Conservation (phyloP, 2,113 vertebrate species). For the Gambusia holbrooki region DNA sequence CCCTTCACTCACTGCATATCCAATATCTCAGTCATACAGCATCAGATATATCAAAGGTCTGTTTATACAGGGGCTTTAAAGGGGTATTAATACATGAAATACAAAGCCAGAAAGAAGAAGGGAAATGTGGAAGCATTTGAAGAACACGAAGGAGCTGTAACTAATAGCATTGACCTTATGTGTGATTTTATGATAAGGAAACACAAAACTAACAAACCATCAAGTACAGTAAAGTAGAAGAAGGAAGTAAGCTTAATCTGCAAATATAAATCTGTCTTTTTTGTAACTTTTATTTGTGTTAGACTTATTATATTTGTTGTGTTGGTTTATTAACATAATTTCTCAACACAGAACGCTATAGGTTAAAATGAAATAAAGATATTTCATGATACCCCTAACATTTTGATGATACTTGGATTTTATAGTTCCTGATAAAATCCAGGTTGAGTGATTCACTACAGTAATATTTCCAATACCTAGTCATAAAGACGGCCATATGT, state of each 20-base stretch:
- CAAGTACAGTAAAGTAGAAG: background rate
- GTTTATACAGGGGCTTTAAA: slow-evolving; percentile 41
- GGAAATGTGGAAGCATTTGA: slow-evolving; percentile 12
- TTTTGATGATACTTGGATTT: no score
- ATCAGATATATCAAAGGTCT: slow-evolving; percentile 39
- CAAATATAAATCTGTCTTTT: background rate
- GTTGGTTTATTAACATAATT: no score
- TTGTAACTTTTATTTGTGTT: no score
- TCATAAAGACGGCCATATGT: no score
- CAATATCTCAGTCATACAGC: slow-evolving; percentile 30
- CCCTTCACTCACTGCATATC: slow-evolving; percentile 42
- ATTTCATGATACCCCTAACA: no score
- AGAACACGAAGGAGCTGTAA: slow-evolving; percentile 14
- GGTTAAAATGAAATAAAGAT: no score
- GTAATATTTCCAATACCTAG: no score
- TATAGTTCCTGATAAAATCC: no score
- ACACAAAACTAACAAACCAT: background rate
- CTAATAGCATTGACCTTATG: slow-evolving; percentile 4
- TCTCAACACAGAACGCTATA: no score
- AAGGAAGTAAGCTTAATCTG: background rate
- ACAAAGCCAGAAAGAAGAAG: slow-evolving; percentile 22
- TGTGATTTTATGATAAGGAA: background rate
- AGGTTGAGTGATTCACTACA: no score
- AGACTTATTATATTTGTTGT: no score
- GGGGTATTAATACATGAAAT: slow-evolving; percentile 53